Conservation (phyloP, 30 jellyfish, hydroid and myxozoan genomes). For the Chrysaora quinquecirrha region DNA sequence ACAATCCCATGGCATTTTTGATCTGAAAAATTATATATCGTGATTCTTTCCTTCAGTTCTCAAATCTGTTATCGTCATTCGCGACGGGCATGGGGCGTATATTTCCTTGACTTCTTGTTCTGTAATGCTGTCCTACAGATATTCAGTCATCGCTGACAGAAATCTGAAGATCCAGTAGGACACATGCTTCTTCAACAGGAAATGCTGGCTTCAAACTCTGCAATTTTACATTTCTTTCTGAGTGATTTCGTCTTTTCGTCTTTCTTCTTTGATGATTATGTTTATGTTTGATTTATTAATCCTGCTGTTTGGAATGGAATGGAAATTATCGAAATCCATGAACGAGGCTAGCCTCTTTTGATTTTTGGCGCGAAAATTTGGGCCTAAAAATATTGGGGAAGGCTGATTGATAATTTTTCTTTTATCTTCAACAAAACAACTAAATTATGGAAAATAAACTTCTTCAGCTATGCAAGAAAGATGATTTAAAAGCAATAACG, state of each 20-base stretch:
- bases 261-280: background rate
- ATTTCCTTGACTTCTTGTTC: too few relatives aligned
- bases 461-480: conserved; percentile 24
- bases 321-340: too few relatives aligned
- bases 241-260: background rate
- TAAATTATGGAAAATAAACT: conserved; percentile 39
- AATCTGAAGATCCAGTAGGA: too few relatives aligned
- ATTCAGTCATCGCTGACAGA: background rate
- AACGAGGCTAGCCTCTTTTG: background rate
- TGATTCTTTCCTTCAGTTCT: background rate
- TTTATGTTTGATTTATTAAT: background rate
- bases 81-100: background rate
- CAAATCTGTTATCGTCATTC: background rate
- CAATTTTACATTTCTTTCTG: too few relatives aligned
- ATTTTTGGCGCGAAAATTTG: background rate
- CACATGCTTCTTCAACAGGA: too few relatives aligned
- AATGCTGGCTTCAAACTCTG: too few relatives aligned
- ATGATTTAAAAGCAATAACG: conserved; percentile 7
- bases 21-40: background rate
- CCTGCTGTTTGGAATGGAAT: too few relatives aligned
- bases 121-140: too few relatives aligned
- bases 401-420: background rate
- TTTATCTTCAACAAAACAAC: background rate
- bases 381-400: too few relatives aligned
- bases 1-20: conserved; percentile 11